These are phyloP conservation scores for Varecia variegata DNA, from an alignment of 2,797 vertebrate species.

Conservation along the genomic window DNA sequence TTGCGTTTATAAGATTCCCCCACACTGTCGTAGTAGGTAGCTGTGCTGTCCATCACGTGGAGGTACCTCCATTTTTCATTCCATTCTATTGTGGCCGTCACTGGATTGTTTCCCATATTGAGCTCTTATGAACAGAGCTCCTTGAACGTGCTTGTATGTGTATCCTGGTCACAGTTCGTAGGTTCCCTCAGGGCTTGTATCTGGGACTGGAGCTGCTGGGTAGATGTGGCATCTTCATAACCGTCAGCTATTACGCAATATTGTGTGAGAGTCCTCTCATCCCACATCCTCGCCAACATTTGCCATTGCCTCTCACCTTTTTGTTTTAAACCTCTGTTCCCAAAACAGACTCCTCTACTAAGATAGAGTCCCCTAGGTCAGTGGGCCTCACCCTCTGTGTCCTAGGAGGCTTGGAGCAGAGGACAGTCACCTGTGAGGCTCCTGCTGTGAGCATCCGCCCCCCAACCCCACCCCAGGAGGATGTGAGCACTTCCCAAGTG, in stretches of 20 bases:
- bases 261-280: background rate
- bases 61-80: background rate
- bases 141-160: background rate
- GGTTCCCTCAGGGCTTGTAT: background rate
- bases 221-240: background rate
- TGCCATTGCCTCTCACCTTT: background rate
- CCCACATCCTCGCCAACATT: background rate
- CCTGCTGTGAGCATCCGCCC: too few species aligned
- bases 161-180: background rate
- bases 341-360: background rate
- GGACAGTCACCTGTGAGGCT: background rate
- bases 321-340: background rate
- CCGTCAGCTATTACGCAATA: background rate
- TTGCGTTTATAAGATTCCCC: background rate
- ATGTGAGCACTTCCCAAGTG: background rate
- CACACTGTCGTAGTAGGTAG: background rate
- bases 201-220: background rate
- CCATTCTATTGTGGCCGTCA: background rate
- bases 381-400: background rate
- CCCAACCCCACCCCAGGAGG: background rate
- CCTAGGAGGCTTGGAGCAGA: background rate
- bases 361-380: background rate
- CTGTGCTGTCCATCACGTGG: background rate
- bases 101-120: background rate
- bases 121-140: background rate